Base-by-base conservation (phyloP, 2,888 invertebrate genomes). In the Andrena hattorfiana region DNA sequence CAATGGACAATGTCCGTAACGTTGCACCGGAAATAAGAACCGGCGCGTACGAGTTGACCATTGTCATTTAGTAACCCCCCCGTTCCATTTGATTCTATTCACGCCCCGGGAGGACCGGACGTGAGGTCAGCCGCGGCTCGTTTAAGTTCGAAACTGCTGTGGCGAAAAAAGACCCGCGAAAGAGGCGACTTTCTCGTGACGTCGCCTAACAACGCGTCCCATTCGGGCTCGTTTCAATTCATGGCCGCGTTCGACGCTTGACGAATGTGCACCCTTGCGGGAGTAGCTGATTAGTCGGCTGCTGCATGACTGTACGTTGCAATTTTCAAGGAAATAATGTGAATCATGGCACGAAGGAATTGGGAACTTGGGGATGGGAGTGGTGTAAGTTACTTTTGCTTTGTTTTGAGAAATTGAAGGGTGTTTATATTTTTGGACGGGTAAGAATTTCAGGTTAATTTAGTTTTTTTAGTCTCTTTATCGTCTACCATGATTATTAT, bases 81-180 rank as follows among this genome's bases (percentile, higher is more conserved):
- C 89, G 90, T 93, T 92, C 89, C 90, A 90, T 92, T 93, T 92
- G 89, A 90, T 91, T 92, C 90, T 87, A 90, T 92, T 92, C 91
- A 89, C 91, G 91, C 89, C 87, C 88, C 84, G 83, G 86, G 87
- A 85, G 86, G 70, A 90, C 90, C 92, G 92, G 92, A 92, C 84
- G 91, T 89, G 91, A 90, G 92, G 90, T 93, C 93, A 92, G 90
- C 91, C 93, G 93, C 93, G 91, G 92, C 91, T 92, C 93, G 92
- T 91, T 93, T 92, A 93, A 92, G 92, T 90, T 89, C 87, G 82
- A 89, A 89, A 84, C 80, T 76, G 32, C 83, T 77, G 67, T 62
- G 66, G 23, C 70, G 60, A 77, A 76, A 86, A 82, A 80, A 77
- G 71, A 64, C 49, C 30, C 48, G 62, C 77, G 56, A 64, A 79